These are phyloP conservation scores for human (Homo sapiens) DNA, from an alignment of 2,113 vertebrate genomes.

Conservation along the genomic window DNA sequence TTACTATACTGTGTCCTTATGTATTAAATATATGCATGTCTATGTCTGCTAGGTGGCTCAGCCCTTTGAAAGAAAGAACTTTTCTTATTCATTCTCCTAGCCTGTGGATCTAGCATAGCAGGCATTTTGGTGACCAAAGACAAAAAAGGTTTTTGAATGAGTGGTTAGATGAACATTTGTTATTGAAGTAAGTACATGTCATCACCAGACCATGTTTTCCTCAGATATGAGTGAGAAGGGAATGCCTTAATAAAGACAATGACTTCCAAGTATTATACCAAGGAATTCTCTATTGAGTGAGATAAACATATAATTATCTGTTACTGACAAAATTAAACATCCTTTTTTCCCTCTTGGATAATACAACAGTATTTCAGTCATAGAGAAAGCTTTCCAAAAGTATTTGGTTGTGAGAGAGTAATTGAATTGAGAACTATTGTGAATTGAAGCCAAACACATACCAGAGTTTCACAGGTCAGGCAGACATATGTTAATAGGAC, in stretches of 20 bases:
- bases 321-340: slow-evolving; percentile 11
- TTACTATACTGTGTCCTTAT: not conserved
- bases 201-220: not conserved
- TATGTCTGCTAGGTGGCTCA: not conserved
- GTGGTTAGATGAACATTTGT: not conserved
- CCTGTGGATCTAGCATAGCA: not conserved
- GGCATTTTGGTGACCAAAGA: not conserved
- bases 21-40: not conserved
- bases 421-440: not conserved
- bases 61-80: not conserved
- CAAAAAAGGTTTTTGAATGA: slow-evolving; percentile 2
- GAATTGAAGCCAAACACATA: not conserved
- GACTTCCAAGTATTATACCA: not conserved
- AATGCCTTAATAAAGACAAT: not conserved
- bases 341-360: not conserved
- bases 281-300: not conserved
- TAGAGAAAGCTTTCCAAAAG: not conserved
- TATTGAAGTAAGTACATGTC: not conserved
- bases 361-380: not conserved
- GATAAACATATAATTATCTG: not conserved
- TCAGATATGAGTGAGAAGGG: not conserved
- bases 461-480: not conserved
- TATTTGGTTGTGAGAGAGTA: not conserved
- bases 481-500: not conserved
- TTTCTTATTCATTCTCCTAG: not conserved